A percentile compares a stretch with the other conserved stretches of the same genome.
phyloP scores from a whole-genome alignment of 2,888 invertebrate species.

The Tenthredo notha region DNA sequence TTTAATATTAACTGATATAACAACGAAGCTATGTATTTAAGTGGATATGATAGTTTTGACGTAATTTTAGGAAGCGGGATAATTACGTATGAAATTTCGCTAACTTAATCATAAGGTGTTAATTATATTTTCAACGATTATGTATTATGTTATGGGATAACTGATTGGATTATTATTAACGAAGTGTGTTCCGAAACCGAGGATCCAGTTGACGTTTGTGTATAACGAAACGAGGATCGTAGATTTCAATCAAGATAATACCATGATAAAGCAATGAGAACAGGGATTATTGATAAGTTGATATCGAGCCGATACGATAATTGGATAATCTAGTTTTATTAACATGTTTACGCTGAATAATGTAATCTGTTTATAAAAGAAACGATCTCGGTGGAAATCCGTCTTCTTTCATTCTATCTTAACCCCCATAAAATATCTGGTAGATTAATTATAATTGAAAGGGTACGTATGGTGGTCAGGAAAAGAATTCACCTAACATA shows the following conservation, averaged over 20 bases:
- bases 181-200: not conserved
- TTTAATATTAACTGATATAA: too few relatives aligned
- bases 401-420: not conserved
- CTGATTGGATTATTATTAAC: slow-evolving; percentile 14
- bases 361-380: not conserved
- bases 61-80: not conserved
- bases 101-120: not conserved
- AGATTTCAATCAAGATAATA: slow-evolving; percentile 31
- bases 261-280: slow-evolving; percentile 25
- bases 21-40: too few relatives aligned
- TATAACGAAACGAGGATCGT: not conserved
- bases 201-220: not conserved
- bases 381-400: not conserved
- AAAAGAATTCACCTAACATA: not conserved
- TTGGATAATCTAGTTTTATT: slow-evolving; percentile 29
- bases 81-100: not conserved
- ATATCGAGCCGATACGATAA: not conserved
- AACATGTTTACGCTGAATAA: not conserved
- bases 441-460: not conserved
- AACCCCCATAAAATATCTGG: not conserved
- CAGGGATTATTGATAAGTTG: slow-evolving; percentile 27
- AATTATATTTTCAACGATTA: slow-evolving; percentile 18
- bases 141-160: not conserved
- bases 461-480: not conserved
- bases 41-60: not conserved